Evolutionary conservation across 2,888 invertebrate species (phyloP), one percentile per base, ranked within the genome.

Genomic region (Seira sanloemensis): DNA sequence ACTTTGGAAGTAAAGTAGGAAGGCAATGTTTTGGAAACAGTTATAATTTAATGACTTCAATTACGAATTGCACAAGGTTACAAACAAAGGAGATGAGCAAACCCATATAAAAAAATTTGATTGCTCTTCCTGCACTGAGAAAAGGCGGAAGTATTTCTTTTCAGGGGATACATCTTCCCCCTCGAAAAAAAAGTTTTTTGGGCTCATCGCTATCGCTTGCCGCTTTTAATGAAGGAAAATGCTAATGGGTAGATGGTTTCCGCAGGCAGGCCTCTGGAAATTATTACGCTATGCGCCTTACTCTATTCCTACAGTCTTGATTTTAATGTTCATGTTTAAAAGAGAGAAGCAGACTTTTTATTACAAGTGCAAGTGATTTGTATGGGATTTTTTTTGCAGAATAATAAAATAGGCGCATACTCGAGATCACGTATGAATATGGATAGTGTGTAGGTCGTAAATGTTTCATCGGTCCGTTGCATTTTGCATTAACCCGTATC

Each of bases 11-110:
- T 12, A 5, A 62, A 21, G 21, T 2, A 62, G 62, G 19, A n/a
- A 62, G 62, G 62, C 62, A 62, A 62, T 62, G 62, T 62, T 62
- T 62, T 62, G 62, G 62, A 62, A 62, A 62, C 62, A 62, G 21
- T 62, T 62, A 62, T 62, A 19, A 21, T 62, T 62, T 62, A 62
- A 62, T 62, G 62, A 62, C 62, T 62, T 62, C 62, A 62, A 62
- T 62, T 62, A 62, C 21, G 62, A 23, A 62, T 21, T 62, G 62
- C 1, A 2, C 21, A 62, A 62, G 62, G 62, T 62, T 62, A 62
- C n/a, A n/a, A 62, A 19, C 21, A 23, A 62, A 62, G 19, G 2
- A 62, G 62, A 37, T 37, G 7, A 37, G n/a, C n/a, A n/a, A n/a
- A n/a, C n/a, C n/a, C n/a, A n/a, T n/a, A n/a, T n/a, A n/a, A n/a